Evolutionary conservation across 2,888 invertebrate genomes (phyloP), one percentile per base, ranked within the genome.

Genomic region (Calameuta filiformis): DNA sequence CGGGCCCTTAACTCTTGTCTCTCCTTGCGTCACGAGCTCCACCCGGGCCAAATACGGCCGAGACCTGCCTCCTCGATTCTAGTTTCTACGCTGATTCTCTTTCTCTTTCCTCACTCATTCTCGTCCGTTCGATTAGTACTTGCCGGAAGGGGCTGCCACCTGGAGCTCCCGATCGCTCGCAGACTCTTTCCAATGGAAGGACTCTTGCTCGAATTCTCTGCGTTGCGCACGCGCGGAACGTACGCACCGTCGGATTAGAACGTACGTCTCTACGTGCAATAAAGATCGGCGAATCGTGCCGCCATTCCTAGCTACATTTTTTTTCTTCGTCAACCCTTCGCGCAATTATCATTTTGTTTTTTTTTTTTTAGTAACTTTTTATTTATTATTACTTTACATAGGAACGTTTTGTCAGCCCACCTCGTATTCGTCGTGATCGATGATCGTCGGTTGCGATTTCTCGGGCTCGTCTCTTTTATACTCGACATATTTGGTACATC

Each of bases 351-450:
- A 40, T 40, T 80, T 80, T 79, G 75, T 77, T 81, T 76, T 76
- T 79, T 76, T 79, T 80, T 79, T 83, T 84, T 85, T 86, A 86
- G 85, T 84, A 85, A 85, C 83, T 84, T 83, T 86, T 84, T 80
- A 84, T 87, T 87, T 87, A 89, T 90, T 90, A 90, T 90, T 90
- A 90, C 90, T 90, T 90, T 90, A 90, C 90, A 90, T 90, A 90
- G 90, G 90, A 90, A 90, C 90, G 90, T 90, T 90, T 86, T 86
- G 87, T 87, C 87, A 87, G 86, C 85, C 87, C 85, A 85, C 84
- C 84, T 74, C 73, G 68, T n/a, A 34, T 40, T 40, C 40, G 40
- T 15, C 33, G 68, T 34, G 31, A 33, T 71, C 71, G 23, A n/a
- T 30, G 15, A 71, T 71, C 33, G 23, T 71, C 30, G 33, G 31